These are phyloP conservation scores for Lithophane socia DNA, from an alignment of 2,888 invertebrate species.

Conservation along the genomic window DNA sequence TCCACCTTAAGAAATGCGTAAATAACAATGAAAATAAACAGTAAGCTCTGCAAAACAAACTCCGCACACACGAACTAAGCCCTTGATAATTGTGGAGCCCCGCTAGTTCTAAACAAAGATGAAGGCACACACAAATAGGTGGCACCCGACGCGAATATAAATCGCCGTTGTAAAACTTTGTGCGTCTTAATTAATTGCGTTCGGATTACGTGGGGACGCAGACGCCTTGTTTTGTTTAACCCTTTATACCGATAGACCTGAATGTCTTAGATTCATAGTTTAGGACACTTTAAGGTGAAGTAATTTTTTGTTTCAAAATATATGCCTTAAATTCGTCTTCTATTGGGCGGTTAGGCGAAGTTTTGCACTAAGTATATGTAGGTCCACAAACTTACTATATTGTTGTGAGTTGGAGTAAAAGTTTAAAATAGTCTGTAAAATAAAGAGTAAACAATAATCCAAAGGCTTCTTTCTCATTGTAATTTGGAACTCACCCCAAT, in stretches of 20 bases:
- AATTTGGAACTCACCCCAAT: neutral
- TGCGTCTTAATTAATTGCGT: constrained; percentile 85
- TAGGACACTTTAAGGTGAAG: neutral
- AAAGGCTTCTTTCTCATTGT: neutral
- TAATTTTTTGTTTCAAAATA: neutral
- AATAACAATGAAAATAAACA: neutral
- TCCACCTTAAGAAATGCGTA: too few relatives aligned
- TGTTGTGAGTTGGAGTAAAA: neutral
- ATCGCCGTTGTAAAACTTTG: constrained; percentile 83
- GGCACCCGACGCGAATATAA: constrained; percentile 81
- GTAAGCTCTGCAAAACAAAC: constrained; percentile 21
- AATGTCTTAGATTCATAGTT: constrained; percentile 28
- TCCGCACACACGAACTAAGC: constrained; percentile 13
- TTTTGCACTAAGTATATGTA: neutral
- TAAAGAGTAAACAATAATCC: neutral
- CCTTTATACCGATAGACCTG: constrained; percentile 27
- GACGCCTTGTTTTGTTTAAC: constrained; percentile 62
- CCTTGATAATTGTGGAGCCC: constrained; percentile 27
- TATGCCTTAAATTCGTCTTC: neutral
- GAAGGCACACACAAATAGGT: constrained; percentile 72
- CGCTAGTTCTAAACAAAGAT: constrained; percentile 71
- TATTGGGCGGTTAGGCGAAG: neutral
- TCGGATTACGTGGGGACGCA: constrained; percentile 75
- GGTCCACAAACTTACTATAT: neutral
- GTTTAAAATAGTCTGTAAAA: neutral